Conservation (phyloP, 2,797 vertebrate species). For the Lithobates pipiens region DNA sequence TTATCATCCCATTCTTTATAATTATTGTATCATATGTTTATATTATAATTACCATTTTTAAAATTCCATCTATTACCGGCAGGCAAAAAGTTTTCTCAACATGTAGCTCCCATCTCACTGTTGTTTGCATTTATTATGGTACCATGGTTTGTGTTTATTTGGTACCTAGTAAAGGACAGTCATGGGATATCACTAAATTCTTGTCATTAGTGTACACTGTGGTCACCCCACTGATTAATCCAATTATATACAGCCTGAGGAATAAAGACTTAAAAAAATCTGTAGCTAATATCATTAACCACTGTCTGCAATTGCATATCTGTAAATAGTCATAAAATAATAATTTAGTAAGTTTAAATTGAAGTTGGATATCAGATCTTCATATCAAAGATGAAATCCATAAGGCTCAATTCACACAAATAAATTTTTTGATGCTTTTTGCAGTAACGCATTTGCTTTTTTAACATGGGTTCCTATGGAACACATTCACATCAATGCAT, state of each 20-base stretch:
- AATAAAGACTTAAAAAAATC: not conserved
- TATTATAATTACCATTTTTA: too few relatives aligned
- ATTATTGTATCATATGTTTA: not conserved
- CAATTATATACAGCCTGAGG: constrained; percentile 7
- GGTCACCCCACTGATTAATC: not conserved
- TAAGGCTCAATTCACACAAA: too few relatives aligned
- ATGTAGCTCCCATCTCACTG: constrained; percentile 2
- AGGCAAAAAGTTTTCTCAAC: not conserved
- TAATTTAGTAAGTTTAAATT: too few relatives aligned
- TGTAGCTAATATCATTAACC: not conserved
- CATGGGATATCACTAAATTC: not conserved
- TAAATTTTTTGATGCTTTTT: too few relatives aligned
- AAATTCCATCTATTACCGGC: not conserved
- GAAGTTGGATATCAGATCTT: too few relatives aligned
- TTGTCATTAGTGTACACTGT: not conserved
- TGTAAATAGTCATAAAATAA: not conserved
- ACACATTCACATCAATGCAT: too few relatives aligned
- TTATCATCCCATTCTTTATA: not conserved
- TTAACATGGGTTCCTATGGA: too few relatives aligned
- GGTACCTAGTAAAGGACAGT: not conserved
- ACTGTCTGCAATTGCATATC: not conserved
- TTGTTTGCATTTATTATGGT: constrained; percentile 18
- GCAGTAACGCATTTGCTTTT: too few relatives aligned
- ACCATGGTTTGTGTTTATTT: not conserved
- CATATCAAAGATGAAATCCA: too few relatives aligned